Base-by-base conservation (phyloP, 2,888 invertebrate genomes). In the Amphipoea oculea region DNA sequence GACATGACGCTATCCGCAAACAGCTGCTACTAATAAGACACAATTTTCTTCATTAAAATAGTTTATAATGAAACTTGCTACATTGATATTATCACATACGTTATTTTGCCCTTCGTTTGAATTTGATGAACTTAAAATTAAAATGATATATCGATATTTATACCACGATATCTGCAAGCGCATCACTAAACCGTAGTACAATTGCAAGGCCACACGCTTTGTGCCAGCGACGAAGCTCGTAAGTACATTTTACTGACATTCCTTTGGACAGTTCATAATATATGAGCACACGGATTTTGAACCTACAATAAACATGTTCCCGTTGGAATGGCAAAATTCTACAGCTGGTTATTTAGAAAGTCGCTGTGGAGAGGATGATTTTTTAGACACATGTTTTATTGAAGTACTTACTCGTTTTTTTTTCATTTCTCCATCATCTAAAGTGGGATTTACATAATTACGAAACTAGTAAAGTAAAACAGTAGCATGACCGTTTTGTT, bases 161-260 rank as follows among this genome's bases (percentile, higher is more conserved):
- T 40, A 0, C 11, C 63, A 42, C 45, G 68, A 78, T 65, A 75
- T 76, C n/a, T 67, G 29, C 4, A 63, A 63, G 65, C 51, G 20
- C 92, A 88, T 78, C 93, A 87, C 92, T 93, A 87, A 63, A 70
- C 69, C 69, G 65, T 83, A 88, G 88, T 90, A 94, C 91, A 93
- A 92, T 92, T 89, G 90, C 89, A 89, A 90, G 91, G 91, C 91
- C 91, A 84, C 89, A 89, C 86, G 93, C 92, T 91, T 93, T 92
- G 92, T 93, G 83, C 70, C 48, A 76, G 78, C 82, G 80, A 79
- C 79, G 87, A 88, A 86, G 89, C 89, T 86, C 60, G 73, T 71
- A 74, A 76, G 86, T 89, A 88, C 88, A 91, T 91, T 89, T 89
- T 83, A 62, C 91, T 86, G 89, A 89, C 90, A 91, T 90, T 90